Base-by-base conservation (phyloP, 2,113 vertebrate genomes). In the Egretta garzetta region DNA sequence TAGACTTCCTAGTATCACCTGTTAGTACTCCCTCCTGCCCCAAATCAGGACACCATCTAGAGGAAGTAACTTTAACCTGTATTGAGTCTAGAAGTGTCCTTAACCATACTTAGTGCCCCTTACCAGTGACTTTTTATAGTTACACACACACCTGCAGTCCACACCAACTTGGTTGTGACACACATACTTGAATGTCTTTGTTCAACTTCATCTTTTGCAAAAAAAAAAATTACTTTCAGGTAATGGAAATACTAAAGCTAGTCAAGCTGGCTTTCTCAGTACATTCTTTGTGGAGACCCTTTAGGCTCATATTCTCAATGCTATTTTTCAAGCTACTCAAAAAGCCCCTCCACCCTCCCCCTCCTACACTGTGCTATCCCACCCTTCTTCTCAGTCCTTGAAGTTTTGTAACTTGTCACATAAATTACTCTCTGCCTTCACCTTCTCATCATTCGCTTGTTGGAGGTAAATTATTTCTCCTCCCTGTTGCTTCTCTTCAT, bases 291-390 rank as follows among this genome's bases (percentile, higher is more conserved):
- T 33, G 35, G 5, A 64, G 28, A 49, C 19, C 72, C 33, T 17
- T 59, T 16, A 74, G 37, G 17, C 12, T 86, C 12, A 30, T 4
- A 32, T 23, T 58, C 30, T 66, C 30, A 39, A 26, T 0, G 8
- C n/a, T 70, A 27, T 26, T 94, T 83, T 73, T 77, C 67, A 80
- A 88, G 15, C 24, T 59, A 70, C 10, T 12, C 12, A 43, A 68
- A 24, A 72, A 23, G 22, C 26, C 1, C 14, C 7, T 1, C 3
- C 11, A 43, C 11, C 49, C 26, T 22, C 1, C 14, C 1, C 2
- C 10, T 8, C 22, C 32, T 16, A 77, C 6, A 13, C 0, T 56
- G 12, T 39, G 23, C 35, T 49, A 52, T 64, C 28, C 22, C 23
- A 74, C 6, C 14, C 43, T 58, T 71, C 26, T 90, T 60, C 19